These are phyloP conservation scores for Xanthia togata DNA, from an alignment of 2,888 invertebrate species.

Conservation along the genomic window DNA sequence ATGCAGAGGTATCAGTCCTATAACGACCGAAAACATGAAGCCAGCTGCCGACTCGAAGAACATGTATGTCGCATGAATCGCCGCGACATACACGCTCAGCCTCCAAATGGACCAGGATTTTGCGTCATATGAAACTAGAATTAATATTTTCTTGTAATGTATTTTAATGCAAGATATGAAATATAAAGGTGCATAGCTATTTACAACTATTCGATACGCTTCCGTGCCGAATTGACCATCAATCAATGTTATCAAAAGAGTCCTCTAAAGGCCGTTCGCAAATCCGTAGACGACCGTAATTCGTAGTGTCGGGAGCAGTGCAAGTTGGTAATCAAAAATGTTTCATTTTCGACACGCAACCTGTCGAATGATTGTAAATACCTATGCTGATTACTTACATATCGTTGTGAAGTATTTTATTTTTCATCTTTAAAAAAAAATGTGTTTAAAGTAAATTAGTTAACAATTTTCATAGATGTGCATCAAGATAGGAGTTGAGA, in stretches of 20 bases:
- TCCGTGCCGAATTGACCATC: too few species aligned
- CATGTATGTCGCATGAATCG: slow-evolving; percentile 92
- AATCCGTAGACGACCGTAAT: too few species aligned
- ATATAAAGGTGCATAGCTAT: slow-evolving; percentile 1
- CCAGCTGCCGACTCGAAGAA: slow-evolving; percentile 79
- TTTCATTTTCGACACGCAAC: too few species aligned
- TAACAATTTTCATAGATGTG: not conserved
- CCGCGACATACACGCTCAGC: slow-evolving; percentile 93
- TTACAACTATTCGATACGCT: too few species aligned
- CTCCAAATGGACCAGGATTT: slow-evolving; percentile 93
- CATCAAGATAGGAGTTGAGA: not conserved
- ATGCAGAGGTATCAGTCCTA: not conserved
- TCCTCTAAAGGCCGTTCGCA: too few species aligned
- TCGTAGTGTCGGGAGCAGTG: too few species aligned
- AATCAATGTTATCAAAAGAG: too few species aligned
- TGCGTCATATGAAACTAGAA: slow-evolving; percentile 29
- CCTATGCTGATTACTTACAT: not conserved
- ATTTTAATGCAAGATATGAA: not conserved
- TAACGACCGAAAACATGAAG: slow-evolving; percentile 47
- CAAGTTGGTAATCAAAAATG: too few species aligned
- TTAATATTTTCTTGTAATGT: not conserved
- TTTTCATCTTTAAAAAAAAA: not conserved
- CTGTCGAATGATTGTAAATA: too few species aligned
- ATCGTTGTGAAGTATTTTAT: not conserved
- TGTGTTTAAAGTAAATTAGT: too few species aligned